Conservation (phyloP, 35 echinoderm and acorn worm species). For the Stichopus chloronotus region DNA sequence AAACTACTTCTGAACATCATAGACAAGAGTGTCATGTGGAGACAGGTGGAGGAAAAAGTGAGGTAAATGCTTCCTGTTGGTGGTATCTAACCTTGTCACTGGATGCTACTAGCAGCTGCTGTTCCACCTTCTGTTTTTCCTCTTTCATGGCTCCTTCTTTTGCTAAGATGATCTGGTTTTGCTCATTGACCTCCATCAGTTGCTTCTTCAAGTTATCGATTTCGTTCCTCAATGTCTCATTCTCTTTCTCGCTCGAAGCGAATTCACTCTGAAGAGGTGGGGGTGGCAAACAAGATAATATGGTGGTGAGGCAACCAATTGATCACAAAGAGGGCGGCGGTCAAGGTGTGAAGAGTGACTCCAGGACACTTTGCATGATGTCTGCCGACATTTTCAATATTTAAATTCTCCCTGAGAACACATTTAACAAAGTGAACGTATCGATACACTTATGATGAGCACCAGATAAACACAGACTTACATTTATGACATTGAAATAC, state of each 20-base stretch:
- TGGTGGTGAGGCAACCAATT: background rate
- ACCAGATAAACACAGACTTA: background rate
- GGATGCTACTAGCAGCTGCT: constrained; percentile 72
- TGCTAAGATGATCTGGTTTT: constrained; percentile 55
- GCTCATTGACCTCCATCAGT: constrained; percentile 59
- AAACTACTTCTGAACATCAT: no score
- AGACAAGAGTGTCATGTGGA: no score
- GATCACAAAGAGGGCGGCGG: no score
- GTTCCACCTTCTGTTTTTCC: constrained; percentile 79
- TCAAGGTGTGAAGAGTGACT: background rate
- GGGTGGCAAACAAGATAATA: background rate
- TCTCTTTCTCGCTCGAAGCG: constrained; percentile 70
- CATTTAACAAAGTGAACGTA: background rate
- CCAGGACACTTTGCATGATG: no score
- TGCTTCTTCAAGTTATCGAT: constrained; percentile 67
- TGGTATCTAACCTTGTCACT: constrained; percentile 69
- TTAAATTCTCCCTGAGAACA: no score
- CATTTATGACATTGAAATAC: background rate
- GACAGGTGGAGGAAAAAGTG: no score
- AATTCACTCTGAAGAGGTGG: constrained; percentile 63
- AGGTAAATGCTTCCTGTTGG: no score
- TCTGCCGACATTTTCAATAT: no score
- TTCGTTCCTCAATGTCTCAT: constrained; percentile 57
- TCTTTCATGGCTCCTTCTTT: constrained; percentile 63
- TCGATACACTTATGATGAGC: background rate